Evolutionary conservation across 2,113 vertebrate species (phyloP), one percentile per base, ranked within the genome.

Genomic region (Cryptotis parvus): DNA sequence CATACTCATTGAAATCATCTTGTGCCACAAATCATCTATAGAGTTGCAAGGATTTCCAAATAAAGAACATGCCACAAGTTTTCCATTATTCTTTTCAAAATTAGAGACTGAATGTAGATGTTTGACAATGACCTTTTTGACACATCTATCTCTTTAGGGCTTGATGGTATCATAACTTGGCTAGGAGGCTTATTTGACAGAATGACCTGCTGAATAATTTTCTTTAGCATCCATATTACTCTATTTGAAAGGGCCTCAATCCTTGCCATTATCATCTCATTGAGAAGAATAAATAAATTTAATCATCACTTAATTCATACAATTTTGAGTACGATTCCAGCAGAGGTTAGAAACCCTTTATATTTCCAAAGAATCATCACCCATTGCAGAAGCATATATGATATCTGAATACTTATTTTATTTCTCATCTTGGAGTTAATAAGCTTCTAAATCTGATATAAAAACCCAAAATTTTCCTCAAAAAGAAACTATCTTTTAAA

Each of bases 201-300:
- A 76, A 72, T 52, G 26, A 35, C 41, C 35, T 65, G 2, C 31
- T 77, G 52, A 18, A 81, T 2, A 6, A 82, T 76, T 63, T 89
- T 52, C 31, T 82, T 52, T 81, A 84, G 69, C 43, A 70, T 72
- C 29, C 20, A 24, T 73, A 52, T 58, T 87, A 58, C 49, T 89
- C 41, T 91, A 63, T 33, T 33, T 66, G 22, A 27, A 39, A 74
- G 29, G 16, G 37, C 1, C 61, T 35, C 84, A 61, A 41, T 16
- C 41, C 63, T 76, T 87, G 89, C 52, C 12, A 75, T 63, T 84
- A 24, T 9, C 29, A 35, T 61, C 16, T 76, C 52, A 43, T 70
- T 37, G 37, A 45, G 18, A 73, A 82, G 31, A 11, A 82, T 76
- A 74, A 92, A 22, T 90, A n/a, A 74, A 65, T 77, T 31, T 72